Conservation (phyloP, 2,888 invertebrate genomes). For the Cyclophora punctaria region DNA sequence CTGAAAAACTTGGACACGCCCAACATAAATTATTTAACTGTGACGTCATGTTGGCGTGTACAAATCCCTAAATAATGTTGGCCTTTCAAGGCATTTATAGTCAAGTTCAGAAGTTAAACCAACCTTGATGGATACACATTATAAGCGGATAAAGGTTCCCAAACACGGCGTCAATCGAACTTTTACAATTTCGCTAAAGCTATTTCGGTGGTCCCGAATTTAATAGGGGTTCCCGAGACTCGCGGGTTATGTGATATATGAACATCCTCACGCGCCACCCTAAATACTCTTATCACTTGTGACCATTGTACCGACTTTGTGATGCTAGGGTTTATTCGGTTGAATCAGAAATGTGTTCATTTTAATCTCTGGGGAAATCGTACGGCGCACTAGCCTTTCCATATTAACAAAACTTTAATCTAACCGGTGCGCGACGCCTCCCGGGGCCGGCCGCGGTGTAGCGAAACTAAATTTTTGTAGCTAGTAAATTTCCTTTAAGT, state of each 20-base stretch:
- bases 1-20: no score
- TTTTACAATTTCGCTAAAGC: constrained; percentile 29
- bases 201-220: constrained; percentile 29
- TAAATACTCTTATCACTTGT: constrained; percentile 30
- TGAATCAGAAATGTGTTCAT: constrained; percentile 42
- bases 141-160: constrained; percentile 14
- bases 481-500: constrained; percentile 61
- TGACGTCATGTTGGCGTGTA: no score
- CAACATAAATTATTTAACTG: no score
- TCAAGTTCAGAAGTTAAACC: not conserved
- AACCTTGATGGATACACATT: constrained; percentile 9
- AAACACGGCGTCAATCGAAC: constrained; percentile 27
- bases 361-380: constrained; percentile 51
- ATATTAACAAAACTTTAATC: constrained; percentile 63
- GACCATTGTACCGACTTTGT: constrained; percentile 27
- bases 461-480: constrained; percentile 50
- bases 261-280: constrained; percentile 16
- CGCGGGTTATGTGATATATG: constrained; percentile 21
- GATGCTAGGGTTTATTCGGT: constrained; percentile 24
- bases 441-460: constrained; percentile 32
- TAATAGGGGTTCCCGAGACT: constrained; percentile 27
- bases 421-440: constrained; percentile 34
- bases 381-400: constrained; percentile 40
- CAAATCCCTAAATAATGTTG: not conserved
- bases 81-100: not conserved